Conservation (phyloP, 2,113 vertebrate genomes). For the Pterocles burchelli region DNA sequence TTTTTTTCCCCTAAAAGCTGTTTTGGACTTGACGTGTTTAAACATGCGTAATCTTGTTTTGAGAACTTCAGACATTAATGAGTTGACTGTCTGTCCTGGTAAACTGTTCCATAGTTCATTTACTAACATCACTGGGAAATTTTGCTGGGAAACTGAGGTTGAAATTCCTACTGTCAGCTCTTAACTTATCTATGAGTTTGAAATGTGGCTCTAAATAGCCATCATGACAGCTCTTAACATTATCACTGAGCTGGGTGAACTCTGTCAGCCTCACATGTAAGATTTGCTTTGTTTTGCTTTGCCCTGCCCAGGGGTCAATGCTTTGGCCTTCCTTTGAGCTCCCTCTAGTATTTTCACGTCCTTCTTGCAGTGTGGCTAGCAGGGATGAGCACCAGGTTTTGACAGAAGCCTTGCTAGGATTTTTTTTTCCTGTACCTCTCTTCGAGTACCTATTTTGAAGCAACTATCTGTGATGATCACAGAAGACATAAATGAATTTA, state of each 20-base stretch:
- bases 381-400: background rate
- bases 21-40: background rate
- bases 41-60: background rate
- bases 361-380: background rate
- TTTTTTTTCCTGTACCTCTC: background rate
- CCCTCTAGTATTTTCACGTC: background rate
- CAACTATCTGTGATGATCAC: background rate
- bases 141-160: background rate
- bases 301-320: background rate
- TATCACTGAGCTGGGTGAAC: background rate
- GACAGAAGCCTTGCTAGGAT: background rate
- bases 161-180: background rate
- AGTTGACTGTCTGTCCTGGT: background rate
- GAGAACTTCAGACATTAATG: background rate
- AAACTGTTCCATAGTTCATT: background rate
- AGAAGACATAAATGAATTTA: background rate
- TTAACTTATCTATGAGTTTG: background rate
- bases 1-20: background rate
- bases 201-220: conserved; percentile 10
- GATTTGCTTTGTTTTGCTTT: conserved; percentile 35
- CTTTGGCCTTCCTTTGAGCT: background rate
- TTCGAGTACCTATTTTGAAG: background rate
- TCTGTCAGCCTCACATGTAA: background rate
- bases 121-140: background rate
- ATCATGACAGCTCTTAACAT: background rate